These are phyloP conservation scores for Micromussa lordhowensis DNA, from an alignment of 92 coral and sea anemone species.

Conservation along the genomic window DNA sequence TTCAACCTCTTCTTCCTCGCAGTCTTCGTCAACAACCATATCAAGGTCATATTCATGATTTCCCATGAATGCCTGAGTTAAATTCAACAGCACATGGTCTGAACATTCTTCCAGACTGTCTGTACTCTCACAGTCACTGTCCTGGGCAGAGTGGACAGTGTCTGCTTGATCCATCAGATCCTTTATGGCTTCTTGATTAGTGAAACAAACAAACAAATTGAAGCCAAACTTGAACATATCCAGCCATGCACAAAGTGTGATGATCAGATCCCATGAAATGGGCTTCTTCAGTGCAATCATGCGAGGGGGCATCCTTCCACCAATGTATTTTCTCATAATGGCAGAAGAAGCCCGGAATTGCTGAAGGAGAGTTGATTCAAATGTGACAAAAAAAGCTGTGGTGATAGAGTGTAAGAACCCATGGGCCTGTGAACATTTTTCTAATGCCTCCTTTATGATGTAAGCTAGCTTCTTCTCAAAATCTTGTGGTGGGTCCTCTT, in stretches of 20 bases:
- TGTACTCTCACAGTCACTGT: conserved; percentile 21
- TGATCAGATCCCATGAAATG: conserved; percentile 42
- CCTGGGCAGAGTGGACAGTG: conserved; percentile 4
- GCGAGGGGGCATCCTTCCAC: conserved; percentile 41
- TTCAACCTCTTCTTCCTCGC: conserved; percentile 9
- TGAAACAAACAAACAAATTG: conserved; percentile 23
- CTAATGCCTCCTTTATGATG: conserved; percentile 33
- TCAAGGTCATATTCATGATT: conserved; percentile 11
- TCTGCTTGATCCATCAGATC: neutral
- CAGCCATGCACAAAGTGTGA: conserved; percentile 44
- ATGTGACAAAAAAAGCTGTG: conserved; percentile 26
- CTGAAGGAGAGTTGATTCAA: conserved; percentile 24
- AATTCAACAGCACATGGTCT: conserved; percentile 15
- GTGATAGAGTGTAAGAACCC: neutral
- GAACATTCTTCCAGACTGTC: conserved; percentile 12
- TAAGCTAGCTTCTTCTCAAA: conserved; percentile 17
- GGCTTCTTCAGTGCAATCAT: conserved; percentile 52
- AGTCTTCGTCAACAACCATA: conserved; percentile 6
- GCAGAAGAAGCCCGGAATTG: conserved; percentile 8
- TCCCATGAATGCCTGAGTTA: conserved; percentile 41
- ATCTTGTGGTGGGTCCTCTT: conserved; percentile 12
- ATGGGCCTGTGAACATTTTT: conserved; percentile 29
- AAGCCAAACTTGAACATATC: conserved; percentile 55
- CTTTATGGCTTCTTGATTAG: conserved; percentile 22
- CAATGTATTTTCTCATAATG: conserved; percentile 21